Evolutionary conservation across 1,140 invertebrate genomes (phyloP), one percentile per base, ranked within the genome.

Genomic region (Bombus confusus): DNA sequence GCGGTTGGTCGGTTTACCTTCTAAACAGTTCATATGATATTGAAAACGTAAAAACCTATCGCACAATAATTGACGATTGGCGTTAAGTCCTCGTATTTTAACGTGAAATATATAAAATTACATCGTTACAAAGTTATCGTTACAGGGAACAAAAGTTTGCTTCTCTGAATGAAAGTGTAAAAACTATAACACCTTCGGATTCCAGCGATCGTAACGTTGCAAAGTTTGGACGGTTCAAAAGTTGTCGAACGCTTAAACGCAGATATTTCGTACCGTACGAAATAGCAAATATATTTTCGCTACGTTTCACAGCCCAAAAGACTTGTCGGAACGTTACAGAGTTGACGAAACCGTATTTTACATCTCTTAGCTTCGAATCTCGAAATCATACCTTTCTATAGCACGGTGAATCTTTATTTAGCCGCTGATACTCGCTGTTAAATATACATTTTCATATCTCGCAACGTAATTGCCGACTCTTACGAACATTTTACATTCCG

Each of bases 371-470:
- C 10, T 15, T 41, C 1, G 57, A n/a, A 77, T 62, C 59, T 43
- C 59, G 59, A 34, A 62, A 64, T 64, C 39, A 6, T 31, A 43
- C 12, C 72, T 73, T 73, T 73, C 37, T 71, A 71, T 71, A 71
- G 34, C 25, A 28, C 69, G 12, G 10, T 52, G 28, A 22, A 18
- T 47, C 41, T 52, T 37, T 75, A 57, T 75, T 28, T 75, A 75
- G 25, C 22, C 25, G 31, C 34, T 5, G 37, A 37, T 39, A 39
- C 22, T 59, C n/a, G 10, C 37, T 39, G 28, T 39, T 39, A 39
- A 37, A 15, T 59, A 52, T 52, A 52, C 47, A 52, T 52, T 52
- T 52, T 52, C 47, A 52, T 52, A 39, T 76, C n/a, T 41, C 66
- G 66, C 22, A 39, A 62, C 18, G 31, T 71, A 41, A 71, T 41